Percentiles rank a stretch among this genome's conserved stretches.
Evolutionary conservation across 2,113 vertebrate genomes (phyloP).

Genomic region (Peucedramus taeniatus): DNA sequence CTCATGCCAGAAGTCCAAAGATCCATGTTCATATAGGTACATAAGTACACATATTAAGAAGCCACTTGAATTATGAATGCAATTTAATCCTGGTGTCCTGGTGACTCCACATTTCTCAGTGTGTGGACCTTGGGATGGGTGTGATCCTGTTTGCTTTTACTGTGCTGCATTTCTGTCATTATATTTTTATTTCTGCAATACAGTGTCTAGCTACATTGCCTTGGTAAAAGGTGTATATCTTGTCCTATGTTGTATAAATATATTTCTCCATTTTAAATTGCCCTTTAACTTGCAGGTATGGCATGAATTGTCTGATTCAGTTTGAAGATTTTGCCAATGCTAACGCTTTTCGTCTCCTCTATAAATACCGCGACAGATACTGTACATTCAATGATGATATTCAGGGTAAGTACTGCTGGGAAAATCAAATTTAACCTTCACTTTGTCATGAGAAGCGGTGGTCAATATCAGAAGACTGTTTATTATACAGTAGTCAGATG

Average conservation of each 20-base stretch:
- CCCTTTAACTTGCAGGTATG: slow-evolving; percentile 76
- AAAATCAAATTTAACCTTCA: background rate
- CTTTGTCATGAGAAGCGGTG: background rate
- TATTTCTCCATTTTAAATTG: background rate
- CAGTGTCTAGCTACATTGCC: background rate
- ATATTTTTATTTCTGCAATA: background rate
- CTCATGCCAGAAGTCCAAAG: background rate
- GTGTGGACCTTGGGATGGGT: background rate
- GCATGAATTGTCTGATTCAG: slow-evolving; percentile 95
- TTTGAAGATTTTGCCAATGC: slow-evolving; percentile 98
- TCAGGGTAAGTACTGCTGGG: slow-evolving; percentile 78
- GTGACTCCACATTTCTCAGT: background rate
- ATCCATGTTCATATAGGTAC: background rate
- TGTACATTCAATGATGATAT: slow-evolving; percentile 98
- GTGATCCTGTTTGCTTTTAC: background rate
- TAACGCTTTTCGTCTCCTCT: slow-evolving; percentile 93
- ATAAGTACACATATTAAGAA: background rate
- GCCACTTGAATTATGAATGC: background rate
- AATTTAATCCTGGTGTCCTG: background rate
- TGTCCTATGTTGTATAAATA: background rate
- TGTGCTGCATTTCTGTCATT: background rate
- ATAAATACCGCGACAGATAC: slow-evolving; percentile 90
- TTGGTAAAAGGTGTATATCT: background rate
- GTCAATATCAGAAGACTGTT: background rate
- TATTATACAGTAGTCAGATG: background rate